Base-by-base conservation (phyloP, 1,140 invertebrate species). In the Heliconius melpomene region DNA sequence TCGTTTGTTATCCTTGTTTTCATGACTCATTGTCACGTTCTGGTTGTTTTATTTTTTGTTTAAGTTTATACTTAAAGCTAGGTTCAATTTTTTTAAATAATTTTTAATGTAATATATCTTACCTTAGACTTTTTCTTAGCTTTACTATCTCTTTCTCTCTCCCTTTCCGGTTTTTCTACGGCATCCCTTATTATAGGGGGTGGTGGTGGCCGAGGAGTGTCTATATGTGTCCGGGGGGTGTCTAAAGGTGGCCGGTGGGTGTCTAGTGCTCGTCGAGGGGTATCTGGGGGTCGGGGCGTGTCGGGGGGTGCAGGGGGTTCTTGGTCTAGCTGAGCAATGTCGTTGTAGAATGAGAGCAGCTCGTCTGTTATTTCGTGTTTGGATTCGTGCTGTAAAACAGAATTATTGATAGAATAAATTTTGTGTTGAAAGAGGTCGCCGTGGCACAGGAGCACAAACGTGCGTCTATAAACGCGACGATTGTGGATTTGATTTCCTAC, bases 321-420 rank as follows among this genome's bases (percentile, higher is more conserved):
- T 9, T 90, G 90, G 81, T 94, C 93, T 1, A 93, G 38, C 52
- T 91, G 88, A 0, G 93, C 91, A 8, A 94, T 88, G 70, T 93
- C 93, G 77, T 87, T 93, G 87, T 94, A 94, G 86, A 94, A 94
- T 5, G 90, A 92, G 9, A 84, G 75, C 0, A 94, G 83, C 46
- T 92, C 93, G 74, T 91, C 93, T 29, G 89, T 88, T 8, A 94
- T 93, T 52, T 91, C 90, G 66, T 87, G 87, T 78, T 92, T 91
- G 52, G 81, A 71, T 70, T 89, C 87, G 81, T 91, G 83, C 77
- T 78, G 38, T 26, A 74, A 72, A 16, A n/a, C 20, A 29, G 20
- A 79, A 46, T 46, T 46, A 46, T 46, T 46, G 40, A 46, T 46
- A 46, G 40, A 46, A 46, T 46, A 46, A 46, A 46, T 46, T 46